Percentiles rank a stretch among this genome's conserved stretches.
Evolutionary conservation across 2,888 invertebrate species (phyloP).

Genomic region (Caenorhabditis angaria): DNA sequence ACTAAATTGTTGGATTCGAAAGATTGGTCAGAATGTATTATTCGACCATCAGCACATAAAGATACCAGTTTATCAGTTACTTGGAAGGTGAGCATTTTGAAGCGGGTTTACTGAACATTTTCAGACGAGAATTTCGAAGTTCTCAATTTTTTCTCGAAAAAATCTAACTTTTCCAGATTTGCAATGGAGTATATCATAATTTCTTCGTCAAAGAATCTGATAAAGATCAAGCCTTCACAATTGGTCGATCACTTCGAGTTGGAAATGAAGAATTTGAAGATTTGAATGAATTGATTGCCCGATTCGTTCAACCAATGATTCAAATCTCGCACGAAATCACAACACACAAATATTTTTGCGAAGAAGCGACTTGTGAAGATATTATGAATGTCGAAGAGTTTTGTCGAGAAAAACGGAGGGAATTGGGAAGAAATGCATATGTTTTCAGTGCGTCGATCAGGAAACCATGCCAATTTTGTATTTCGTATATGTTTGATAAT

Average conservation of each 20-base stretch:
- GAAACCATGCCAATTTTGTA: slow-evolving; percentile 84
- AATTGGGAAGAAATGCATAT: slow-evolving; percentile 73
- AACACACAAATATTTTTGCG: slow-evolving; percentile 85
- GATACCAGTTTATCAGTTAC: slow-evolving; percentile 94
- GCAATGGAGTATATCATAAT: slow-evolving; percentile 91
- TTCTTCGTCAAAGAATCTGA: slow-evolving; percentile 94
- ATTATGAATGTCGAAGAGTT: slow-evolving; percentile 38
- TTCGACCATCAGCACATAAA: slow-evolving; percentile 94
- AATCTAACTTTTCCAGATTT: slow-evolving; percentile 7
- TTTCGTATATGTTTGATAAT: slow-evolving; percentile 87
- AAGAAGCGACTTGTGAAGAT: slow-evolving; percentile 70
- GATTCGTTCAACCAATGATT: slow-evolving; percentile 96
- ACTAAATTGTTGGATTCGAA: slow-evolving; percentile 88
- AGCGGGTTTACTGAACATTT: neutral
- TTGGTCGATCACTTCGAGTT: slow-evolving; percentile 77
- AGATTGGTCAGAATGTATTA: slow-evolving; percentile 95
- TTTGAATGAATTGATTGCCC: slow-evolving; percentile 96
- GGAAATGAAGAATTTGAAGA: slow-evolving; percentile 86
- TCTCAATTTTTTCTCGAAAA: neutral
- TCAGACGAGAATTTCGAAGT: neutral
- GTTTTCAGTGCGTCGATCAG: slow-evolving; percentile 56
- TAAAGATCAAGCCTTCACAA: slow-evolving; percentile 92
- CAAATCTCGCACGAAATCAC: slow-evolving; percentile 88
- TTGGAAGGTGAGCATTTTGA: slow-evolving; percentile 85
- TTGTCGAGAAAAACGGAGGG: slow-evolving; percentile 85